Conservation (phyloP, 37 sponge, comb jelly and placozoan species). For the Ephydatia muelleri region DNA sequence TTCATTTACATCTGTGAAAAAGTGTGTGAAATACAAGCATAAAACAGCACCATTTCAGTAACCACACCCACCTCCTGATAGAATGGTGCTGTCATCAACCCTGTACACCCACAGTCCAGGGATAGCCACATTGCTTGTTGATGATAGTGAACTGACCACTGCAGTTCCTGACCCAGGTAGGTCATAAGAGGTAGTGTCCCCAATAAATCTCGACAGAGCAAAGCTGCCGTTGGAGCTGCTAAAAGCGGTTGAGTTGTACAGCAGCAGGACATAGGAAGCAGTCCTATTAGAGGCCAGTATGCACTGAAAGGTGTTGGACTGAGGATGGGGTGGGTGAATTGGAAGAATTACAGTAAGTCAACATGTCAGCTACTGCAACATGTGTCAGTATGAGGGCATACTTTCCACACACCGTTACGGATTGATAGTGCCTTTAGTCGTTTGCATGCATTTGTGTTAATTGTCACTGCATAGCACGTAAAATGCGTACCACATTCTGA, state of each 20-base stretch:
- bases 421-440: too few species aligned
- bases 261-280: background rate
- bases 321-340: background rate
- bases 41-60: background rate
- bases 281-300: slow-evolving; percentile 5
- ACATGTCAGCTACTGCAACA: too few species aligned
- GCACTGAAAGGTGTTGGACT: slow-evolving; percentile 17
- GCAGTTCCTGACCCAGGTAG: slow-evolving; percentile 7
- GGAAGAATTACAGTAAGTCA: background rate
- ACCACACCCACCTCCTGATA: slow-evolving; percentile 6
- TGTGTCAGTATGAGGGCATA: too few species aligned
- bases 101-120: slow-evolving; percentile 17
- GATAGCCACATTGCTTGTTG: background rate
- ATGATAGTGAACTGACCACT: background rate
- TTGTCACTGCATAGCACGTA: background rate
- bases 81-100: background rate
- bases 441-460: too few species aligned
- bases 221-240: background rate
- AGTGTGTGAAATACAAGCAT: background rate
- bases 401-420: too few species aligned
- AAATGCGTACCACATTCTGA: background rate
- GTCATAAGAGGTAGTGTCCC: background rate
- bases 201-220: background rate
- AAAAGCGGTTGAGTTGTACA: background rate
- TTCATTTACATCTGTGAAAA: slow-evolving; percentile 23